These are phyloP conservation scores for Helarctos malayanus DNA, from an alignment of 2,797 vertebrate genomes.

Conservation along the genomic window DNA sequence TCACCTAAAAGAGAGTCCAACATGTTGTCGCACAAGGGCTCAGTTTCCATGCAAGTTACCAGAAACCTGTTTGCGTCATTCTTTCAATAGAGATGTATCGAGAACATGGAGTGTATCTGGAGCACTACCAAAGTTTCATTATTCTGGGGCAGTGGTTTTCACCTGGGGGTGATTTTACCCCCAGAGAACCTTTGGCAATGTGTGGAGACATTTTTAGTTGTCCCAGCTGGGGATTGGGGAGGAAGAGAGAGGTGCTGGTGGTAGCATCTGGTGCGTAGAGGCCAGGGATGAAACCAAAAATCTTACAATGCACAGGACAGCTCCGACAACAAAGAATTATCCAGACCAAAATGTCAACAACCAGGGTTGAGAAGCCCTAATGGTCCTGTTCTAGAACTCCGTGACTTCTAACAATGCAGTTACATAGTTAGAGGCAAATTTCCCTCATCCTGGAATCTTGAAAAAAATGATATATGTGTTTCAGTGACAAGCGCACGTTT, in stretches of 20 bases:
- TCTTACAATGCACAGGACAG: background rate
- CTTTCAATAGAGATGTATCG: background rate
- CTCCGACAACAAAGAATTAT: too few relatives aligned
- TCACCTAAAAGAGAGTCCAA: background rate
- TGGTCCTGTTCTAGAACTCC: background rate
- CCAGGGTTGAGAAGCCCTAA: background rate
- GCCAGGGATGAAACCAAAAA: background rate
- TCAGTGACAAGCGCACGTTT: background rate
- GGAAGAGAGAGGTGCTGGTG: background rate
- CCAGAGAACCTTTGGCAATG: background rate
- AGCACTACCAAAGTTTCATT: background rate
- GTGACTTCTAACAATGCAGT: background rate
- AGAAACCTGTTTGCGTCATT: background rate
- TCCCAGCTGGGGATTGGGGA: background rate
- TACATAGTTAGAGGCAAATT: background rate
- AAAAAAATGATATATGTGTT: rapidly evolving
- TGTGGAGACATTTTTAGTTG: background rate
- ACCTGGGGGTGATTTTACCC: background rate
- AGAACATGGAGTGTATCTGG: background rate
- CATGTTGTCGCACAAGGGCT: background rate
- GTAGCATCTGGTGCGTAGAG: background rate
- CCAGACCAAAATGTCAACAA: background rate
- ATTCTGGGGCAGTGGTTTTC: background rate
- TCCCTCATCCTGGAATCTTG: background rate
- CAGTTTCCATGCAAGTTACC: background rate